A percentile compares a stretch with the other conserved stretches of the same genome.
Evolutionary conservation across 2,113 vertebrate species (phyloP).

Genomic region (Mungos mungo): DNA sequence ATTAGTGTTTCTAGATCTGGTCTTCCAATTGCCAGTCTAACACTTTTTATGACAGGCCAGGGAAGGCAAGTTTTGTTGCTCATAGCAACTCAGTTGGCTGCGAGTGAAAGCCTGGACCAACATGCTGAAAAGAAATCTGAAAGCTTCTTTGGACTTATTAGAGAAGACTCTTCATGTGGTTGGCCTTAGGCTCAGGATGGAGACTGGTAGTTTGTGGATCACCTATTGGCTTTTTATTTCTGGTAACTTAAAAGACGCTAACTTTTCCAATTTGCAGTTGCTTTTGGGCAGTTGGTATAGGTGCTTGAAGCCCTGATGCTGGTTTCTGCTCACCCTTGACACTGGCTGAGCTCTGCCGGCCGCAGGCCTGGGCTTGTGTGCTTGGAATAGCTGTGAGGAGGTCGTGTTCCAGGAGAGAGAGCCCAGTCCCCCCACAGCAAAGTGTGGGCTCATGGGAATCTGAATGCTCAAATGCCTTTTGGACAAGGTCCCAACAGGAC

Average conservation of each 20-base stretch:
- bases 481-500: neutral
- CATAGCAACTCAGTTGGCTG: neutral
- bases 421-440: neutral
- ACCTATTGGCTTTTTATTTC: neutral
- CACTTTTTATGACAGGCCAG: neutral
- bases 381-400: neutral
- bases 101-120: neutral
- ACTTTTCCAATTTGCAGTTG: neutral
- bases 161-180: neutral
- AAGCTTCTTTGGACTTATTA: neutral
- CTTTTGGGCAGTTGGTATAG: neutral
- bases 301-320: neutral
- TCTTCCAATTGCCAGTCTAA: neutral
- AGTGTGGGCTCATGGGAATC: neutral
- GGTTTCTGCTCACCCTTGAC: neutral
- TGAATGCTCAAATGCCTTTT: neutral
- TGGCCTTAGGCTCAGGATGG: fast-evolving
- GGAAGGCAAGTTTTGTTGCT: neutral
- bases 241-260: neutral
- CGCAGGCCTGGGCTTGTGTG: fast-evolving
- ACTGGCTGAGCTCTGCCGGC: neutral
- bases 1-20: neutral
- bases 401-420: neutral
- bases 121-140: neutral
- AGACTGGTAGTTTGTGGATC: fast-evolving